Evolutionary conservation across 92 coral and sea anemone genomes (phyloP).

Genomic region (Epizoanthus fatuus): DNA sequence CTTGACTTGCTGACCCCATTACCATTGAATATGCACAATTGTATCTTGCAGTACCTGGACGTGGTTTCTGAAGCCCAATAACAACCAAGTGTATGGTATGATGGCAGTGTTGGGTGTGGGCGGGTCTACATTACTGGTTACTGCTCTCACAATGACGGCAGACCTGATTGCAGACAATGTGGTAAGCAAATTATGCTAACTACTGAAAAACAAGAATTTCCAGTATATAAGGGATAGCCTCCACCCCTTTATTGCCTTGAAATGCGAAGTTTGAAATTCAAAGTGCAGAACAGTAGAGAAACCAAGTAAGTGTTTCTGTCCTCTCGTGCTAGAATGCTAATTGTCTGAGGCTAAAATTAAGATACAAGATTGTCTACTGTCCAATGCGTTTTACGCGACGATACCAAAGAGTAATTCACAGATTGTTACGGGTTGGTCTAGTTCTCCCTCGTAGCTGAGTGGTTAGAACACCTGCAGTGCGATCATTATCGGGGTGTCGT

Average conservation of each 20-base stretch:
- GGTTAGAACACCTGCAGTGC: too few relatives aligned
- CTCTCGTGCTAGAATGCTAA: too few relatives aligned
- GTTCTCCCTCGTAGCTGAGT: too few relatives aligned
- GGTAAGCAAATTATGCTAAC: slow-evolving; percentile 54
- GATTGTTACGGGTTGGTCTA: too few relatives aligned
- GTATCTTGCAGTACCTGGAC: slow-evolving; percentile 77
- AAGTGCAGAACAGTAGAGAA: background rate
- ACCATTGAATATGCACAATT: background rate
- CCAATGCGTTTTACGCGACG: too few relatives aligned
- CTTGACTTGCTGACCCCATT: background rate
- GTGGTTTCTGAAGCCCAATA: slow-evolving; percentile 74
- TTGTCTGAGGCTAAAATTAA: too few relatives aligned
- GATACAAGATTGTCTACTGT: too few relatives aligned
- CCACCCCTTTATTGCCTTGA: background rate
- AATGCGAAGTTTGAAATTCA: background rate
- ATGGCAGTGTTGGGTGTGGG: slow-evolving; percentile 88
- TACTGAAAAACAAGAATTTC: background rate
- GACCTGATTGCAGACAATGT: slow-evolving; percentile 95
- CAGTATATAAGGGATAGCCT: background rate
- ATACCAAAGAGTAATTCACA: too few relatives aligned
- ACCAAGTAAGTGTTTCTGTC: background rate
- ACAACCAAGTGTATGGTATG: slow-evolving; percentile 80
- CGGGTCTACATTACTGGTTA: slow-evolving; percentile 89
- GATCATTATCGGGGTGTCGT: too few relatives aligned
- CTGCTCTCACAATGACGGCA: slow-evolving; percentile 94